Evolutionary conservation across 2,113 vertebrate species (phyloP).

Genomic region (Trematocara variabile): DNA sequence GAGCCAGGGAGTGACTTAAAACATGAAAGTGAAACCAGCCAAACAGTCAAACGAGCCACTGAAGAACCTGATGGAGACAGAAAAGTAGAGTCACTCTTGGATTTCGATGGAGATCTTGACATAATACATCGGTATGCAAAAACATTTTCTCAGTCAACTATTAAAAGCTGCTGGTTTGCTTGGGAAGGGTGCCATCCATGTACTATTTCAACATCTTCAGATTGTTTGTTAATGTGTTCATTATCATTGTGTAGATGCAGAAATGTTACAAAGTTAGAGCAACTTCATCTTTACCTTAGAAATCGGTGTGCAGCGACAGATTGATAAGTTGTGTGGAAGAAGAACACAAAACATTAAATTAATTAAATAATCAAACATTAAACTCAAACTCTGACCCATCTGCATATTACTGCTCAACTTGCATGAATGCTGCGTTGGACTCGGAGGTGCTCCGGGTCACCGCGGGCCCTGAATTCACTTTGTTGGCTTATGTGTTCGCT

Average conservation of each 20-base stretch:
- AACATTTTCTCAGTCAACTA: neutral
- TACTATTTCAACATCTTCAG: neutral
- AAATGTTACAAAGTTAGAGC: accelerated
- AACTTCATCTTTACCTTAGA: neutral
- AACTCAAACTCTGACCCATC: neutral
- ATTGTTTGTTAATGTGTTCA: neutral
- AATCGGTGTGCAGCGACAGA: neutral
- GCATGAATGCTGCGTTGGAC: neutral
- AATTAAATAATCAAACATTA: neutral
- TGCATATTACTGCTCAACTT: neutral
- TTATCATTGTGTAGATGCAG: neutral
- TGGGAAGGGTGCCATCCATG: neutral
- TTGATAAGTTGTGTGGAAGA: accelerated
- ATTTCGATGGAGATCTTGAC: constrained; percentile 89
- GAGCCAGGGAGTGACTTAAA: neutral
- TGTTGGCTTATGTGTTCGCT: neutral
- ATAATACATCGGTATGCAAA: constrained; percentile 71
- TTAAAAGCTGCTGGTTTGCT: neutral
- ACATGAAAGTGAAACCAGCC: neutral
- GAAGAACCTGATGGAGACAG: neutral
- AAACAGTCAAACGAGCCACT: neutral
- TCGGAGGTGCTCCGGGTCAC: neutral
- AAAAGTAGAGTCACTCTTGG: constrained; percentile 55
- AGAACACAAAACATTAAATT: neutral
- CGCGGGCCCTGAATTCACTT: neutral